phyloP scores from a whole-genome alignment of 2,888 invertebrate genomes.

The Epistrophe eligans region DNA sequence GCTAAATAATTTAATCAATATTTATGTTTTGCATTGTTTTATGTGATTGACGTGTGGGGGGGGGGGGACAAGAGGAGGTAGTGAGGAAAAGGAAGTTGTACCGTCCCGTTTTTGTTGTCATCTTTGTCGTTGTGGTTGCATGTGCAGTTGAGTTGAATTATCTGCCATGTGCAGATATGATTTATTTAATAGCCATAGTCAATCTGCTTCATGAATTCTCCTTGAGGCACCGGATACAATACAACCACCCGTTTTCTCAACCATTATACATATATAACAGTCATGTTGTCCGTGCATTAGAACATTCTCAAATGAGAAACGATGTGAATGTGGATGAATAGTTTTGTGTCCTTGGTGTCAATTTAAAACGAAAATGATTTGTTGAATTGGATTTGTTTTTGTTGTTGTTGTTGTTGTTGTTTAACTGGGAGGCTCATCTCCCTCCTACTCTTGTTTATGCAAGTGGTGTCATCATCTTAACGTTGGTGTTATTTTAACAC shows the following conservation, averaged over 20 bases:
- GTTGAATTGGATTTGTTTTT: slow-evolving; percentile 28
- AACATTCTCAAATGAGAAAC: slow-evolving; percentile 7
- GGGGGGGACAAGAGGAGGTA: no score
- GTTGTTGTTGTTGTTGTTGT: no score
- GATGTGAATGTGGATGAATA: slow-evolving; percentile 27
- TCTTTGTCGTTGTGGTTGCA: slow-evolving; percentile 19
- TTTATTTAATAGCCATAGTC: slow-evolving; percentile 52
- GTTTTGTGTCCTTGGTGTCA: slow-evolving; percentile 51
- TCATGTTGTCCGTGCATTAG: slow-evolving; percentile 16
- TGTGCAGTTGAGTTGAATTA: slow-evolving; percentile 22
- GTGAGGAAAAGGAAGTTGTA: neutral
- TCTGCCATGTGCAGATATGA: slow-evolving; percentile 47
- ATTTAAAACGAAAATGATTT: slow-evolving; percentile 48
- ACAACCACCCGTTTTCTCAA: slow-evolving; percentile 21
- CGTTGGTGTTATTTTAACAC: slow-evolving; percentile 55
- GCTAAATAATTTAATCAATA: slow-evolving; percentile 30
- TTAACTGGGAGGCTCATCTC: neutral
- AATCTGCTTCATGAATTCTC: slow-evolving; percentile 38
- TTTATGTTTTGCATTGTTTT: slow-evolving; percentile 23
- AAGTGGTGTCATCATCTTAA: slow-evolving; percentile 32
- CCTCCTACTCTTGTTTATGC: slow-evolving; percentile 12
- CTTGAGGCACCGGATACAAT: slow-evolving; percentile 22
- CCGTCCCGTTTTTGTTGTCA: neutral
- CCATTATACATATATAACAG: neutral
- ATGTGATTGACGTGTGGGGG: neutral